Evolutionary conservation across 2,797 vertebrate species (phyloP).

Genomic region (Nyctibius grandis): DNA sequence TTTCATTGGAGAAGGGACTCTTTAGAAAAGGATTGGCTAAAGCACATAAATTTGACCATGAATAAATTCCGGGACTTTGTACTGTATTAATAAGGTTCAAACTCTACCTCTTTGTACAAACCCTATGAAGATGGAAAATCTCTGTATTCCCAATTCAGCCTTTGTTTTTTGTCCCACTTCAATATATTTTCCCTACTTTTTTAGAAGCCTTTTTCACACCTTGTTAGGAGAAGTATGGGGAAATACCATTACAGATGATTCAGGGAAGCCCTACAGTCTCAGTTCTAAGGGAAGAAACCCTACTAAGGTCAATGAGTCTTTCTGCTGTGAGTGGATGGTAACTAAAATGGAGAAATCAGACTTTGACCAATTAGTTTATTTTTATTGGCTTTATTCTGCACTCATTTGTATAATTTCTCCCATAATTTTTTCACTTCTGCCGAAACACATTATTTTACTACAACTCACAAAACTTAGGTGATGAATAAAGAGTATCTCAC

Average conservation of each 20-base stretch:
- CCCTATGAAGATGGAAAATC: not conserved
- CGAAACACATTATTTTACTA: not conserved
- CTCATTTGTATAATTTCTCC: not conserved
- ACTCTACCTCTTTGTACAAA: constrained; percentile 17
- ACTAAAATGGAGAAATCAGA: not conserved
- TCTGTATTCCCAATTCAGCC: not conserved
- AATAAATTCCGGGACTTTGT: constrained; percentile 41
- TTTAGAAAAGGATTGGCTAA: constrained; percentile 13
- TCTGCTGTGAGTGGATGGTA: not conserved
- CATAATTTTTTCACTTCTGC: not conserved
- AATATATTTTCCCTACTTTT: not conserved
- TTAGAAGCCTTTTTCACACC: not conserved
- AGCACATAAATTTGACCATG: constrained; percentile 9
- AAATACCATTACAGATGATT: not conserved
- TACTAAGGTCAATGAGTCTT: not conserved
- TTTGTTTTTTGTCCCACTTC: not conserved
- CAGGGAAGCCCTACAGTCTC: not conserved
- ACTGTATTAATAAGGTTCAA: constrained; percentile 34
- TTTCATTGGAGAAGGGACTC: not conserved
- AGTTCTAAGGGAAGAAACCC: not conserved
- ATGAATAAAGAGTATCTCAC: not conserved
- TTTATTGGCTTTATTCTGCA: not conserved
- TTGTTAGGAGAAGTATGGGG: not conserved
- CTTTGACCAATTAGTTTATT: constrained; percentile 21
- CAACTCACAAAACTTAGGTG: not conserved